Evolutionary conservation across 2,888 invertebrate genomes (phyloP), one percentile per base, ranked within the genome.

Genomic region (Blomia tropicalis): DNA sequence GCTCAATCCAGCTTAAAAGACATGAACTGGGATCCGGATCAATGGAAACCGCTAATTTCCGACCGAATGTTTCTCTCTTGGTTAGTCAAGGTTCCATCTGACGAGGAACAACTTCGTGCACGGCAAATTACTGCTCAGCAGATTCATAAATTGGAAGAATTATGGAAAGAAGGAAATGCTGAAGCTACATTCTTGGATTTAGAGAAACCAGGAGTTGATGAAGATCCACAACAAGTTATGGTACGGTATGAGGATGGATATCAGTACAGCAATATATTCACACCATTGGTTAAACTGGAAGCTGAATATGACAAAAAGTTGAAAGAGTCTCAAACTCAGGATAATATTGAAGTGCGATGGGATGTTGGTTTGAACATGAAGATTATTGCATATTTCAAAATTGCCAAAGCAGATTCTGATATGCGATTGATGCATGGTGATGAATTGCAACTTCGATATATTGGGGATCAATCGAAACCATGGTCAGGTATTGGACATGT

Each of bases 341-440:
- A 95, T 70, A 93, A 93, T 69, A 92, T 98, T 64, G 89, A 92
- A 71, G 95, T 98, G 1, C 83, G 96, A 60, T 99, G 98, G 98
- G 96, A 98, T 71, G 86, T 93, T 11, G 96, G 96, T 0, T 79
- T 99, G 27, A 98, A 98, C 73, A 96, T 96, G 76, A 95, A 96
- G 73, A 88, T 88, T 0, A 91, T 93, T 62, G 96, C 96, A 0
- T 96, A 92, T 74, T 98, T 99, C 73, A 89, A 89, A 60, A 78
- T 99, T 60, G 91, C 95, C 2, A 95, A 95, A 77, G 92, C 95
- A 2, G 91, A 95, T 71, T 93, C 93, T 64, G 96, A 95, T 71
- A 93, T 96, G 90, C 91, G 93, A 73, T 76, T 98, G 60, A 96
- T 98, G 95, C 95, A 95, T 72, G 98, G 98, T 5, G 98, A 98